phyloP scores from a whole-genome alignment of 2,113 vertebrate genomes.

The Zosterops pallidus region DNA sequence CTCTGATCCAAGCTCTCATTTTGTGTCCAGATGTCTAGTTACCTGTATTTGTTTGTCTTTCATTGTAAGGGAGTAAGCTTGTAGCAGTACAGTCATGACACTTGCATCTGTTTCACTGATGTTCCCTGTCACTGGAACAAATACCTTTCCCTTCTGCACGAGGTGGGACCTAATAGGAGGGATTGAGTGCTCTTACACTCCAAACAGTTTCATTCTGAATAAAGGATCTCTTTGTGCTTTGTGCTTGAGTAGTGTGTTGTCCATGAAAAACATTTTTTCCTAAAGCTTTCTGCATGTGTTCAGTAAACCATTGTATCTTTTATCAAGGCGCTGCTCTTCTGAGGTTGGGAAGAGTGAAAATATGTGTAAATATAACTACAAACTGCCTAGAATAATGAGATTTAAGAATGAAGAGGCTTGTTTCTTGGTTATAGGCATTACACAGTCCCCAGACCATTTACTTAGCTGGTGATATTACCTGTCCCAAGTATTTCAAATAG shows the following conservation, averaged over 20 bases:
- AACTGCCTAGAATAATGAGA: background rate
- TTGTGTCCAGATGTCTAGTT: background rate
- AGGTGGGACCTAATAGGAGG: background rate
- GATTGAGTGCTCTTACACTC: background rate
- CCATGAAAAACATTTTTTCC: background rate
- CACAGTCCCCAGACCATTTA: background rate
- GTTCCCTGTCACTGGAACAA: background rate
- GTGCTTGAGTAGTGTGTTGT: background rate
- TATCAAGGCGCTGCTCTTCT: background rate
- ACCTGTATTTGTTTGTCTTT: background rate
- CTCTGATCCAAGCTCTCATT: background rate
- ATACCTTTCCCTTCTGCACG: background rate
- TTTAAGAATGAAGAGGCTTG: background rate
- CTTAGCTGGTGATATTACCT: background rate
- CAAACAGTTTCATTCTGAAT: background rate
- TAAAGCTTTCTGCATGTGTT: background rate
- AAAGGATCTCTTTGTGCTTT: background rate
- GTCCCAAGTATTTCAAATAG: background rate
- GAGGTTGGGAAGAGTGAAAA: background rate
- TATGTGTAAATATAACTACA: background rate
- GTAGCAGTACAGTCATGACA: background rate
- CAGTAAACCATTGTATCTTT: background rate
- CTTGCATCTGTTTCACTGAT: background rate
- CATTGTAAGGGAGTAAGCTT: background rate
- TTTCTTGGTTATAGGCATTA: background rate